Percentiles rank a stretch among this genome's conserved stretches.
phyloP scores from a whole-genome alignment of 1,140 invertebrate species.

The Wiebesia pumilae region DNA sequence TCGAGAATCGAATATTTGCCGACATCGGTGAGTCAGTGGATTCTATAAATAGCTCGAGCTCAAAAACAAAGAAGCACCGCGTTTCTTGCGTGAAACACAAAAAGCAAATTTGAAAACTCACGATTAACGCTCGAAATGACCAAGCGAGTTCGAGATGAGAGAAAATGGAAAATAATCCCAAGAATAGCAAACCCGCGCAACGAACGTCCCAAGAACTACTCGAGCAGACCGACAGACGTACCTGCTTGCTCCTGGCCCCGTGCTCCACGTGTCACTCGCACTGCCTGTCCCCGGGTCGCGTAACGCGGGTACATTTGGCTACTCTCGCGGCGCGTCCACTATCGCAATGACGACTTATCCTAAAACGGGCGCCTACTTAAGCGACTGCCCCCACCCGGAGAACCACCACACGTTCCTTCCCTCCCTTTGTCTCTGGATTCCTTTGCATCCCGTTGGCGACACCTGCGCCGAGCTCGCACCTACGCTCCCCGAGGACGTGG shows the following conservation, averaged over 20 bases:
- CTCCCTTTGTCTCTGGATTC: neutral
- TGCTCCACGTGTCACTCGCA: neutral
- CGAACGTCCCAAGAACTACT: no score
- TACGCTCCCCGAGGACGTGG: neutral
- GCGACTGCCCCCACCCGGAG: slow-evolving; percentile 32
- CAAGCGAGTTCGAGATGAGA: no score
- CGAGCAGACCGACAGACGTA: neutral
- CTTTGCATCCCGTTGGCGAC: neutral
- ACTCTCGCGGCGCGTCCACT: slow-evolving; percentile 11
- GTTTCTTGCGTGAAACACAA: no score
- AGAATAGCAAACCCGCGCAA: no score
- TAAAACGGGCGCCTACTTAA: slow-evolving; percentile 49
- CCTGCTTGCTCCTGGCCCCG: neutral
- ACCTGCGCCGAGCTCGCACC: neutral
- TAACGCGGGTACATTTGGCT: slow-evolving; percentile 2
- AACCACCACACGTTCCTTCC: neutral
- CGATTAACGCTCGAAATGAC: no score
- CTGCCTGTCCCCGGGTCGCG: neutral
- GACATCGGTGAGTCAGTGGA: no score
- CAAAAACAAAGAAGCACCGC: no score
- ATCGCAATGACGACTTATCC: slow-evolving; percentile 48
- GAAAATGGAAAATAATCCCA: no score
- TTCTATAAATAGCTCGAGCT: no score
- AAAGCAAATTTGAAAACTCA: no score
- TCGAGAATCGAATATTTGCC: neutral